A percentile compares a stretch with the other conserved stretches of the same genome.
phyloP scores from a whole-genome alignment of 2,888 invertebrate genomes.

The Autographa gamma region DNA sequence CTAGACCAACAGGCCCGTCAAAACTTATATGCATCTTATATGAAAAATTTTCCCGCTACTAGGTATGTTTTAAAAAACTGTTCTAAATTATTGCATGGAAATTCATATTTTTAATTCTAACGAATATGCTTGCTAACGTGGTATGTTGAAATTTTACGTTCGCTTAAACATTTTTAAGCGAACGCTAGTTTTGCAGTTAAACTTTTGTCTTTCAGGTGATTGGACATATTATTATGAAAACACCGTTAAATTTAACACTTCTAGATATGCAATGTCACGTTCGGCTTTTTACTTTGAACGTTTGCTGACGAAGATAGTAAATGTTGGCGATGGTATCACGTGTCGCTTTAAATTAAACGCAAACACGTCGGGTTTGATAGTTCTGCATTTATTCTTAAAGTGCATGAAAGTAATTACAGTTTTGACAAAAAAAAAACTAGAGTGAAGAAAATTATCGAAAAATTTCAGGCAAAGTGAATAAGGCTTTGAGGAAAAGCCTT shows the following conservation, averaged over 20 bases:
- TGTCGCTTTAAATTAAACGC: constrained; percentile 68
- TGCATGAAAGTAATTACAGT: not conserved
- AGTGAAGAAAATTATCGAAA: no score
- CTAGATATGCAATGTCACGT: constrained; percentile 76
- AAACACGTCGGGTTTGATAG: constrained; percentile 59
- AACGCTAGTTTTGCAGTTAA: constrained; percentile 47
- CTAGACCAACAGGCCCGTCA: no score
- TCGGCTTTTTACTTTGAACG: constrained; percentile 64
- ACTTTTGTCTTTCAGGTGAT: constrained; percentile 73
- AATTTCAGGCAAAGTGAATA: no score
- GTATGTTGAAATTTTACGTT: constrained; percentile 35
- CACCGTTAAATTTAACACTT: constrained; percentile 65
- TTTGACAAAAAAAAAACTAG: not conserved
- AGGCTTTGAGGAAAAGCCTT: no score
- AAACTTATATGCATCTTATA: no score
- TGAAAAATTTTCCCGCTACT: no score
- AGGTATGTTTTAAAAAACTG: no score
- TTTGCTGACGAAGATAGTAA: constrained; percentile 58
- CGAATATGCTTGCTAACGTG: constrained; percentile 9
- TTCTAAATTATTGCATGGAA: no score
- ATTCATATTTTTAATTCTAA: constrained; percentile 18
- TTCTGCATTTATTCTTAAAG: constrained; percentile 15
- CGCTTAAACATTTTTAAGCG: constrained; percentile 28
- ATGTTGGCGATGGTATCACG: constrained; percentile 55
- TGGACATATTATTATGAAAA: constrained; percentile 62